Conservation (phyloP, 2,113 vertebrate genomes). For the Calidris pugnax region DNA sequence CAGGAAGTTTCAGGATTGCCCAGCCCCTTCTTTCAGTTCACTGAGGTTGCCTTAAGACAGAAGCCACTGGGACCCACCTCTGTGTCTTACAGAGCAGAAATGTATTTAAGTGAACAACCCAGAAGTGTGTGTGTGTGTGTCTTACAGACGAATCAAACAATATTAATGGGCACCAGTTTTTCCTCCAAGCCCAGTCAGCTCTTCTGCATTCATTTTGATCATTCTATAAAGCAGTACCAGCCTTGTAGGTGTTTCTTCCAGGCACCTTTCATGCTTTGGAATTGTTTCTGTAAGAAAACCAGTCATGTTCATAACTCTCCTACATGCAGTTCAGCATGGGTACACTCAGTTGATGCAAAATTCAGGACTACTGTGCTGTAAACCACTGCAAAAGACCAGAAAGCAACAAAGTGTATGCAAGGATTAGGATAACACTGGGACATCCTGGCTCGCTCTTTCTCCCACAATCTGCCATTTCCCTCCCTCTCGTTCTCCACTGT, state of each 20-base stretch:
- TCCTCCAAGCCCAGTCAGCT: not conserved
- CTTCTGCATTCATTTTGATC: not conserved
- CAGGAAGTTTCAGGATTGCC: not conserved
- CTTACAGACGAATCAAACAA: not conserved
- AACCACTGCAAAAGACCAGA: not conserved
- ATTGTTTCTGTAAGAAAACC: not conserved
- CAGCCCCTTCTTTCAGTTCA: not conserved
- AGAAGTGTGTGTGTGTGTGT: not conserved
- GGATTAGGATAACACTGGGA: not conserved
- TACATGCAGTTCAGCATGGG: not conserved
- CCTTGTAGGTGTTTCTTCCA: not conserved
- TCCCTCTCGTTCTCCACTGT: not conserved
- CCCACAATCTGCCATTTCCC: not conserved
- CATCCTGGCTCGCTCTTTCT: not conserved
- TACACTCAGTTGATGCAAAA: not conserved
- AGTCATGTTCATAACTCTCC: not conserved
- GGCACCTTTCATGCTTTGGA: not conserved
- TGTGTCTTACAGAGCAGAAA: not conserved
- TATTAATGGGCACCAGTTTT: not conserved
- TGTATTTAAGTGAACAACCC: not conserved
- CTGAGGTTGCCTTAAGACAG: not conserved
- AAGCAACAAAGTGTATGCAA: not conserved
- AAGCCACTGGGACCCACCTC: not conserved
- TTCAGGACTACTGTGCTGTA: not conserved
- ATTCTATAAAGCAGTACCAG: not conserved